phyloP scores from a whole-genome alignment of 2,888 invertebrate genomes.

The Boloria selene region DNA sequence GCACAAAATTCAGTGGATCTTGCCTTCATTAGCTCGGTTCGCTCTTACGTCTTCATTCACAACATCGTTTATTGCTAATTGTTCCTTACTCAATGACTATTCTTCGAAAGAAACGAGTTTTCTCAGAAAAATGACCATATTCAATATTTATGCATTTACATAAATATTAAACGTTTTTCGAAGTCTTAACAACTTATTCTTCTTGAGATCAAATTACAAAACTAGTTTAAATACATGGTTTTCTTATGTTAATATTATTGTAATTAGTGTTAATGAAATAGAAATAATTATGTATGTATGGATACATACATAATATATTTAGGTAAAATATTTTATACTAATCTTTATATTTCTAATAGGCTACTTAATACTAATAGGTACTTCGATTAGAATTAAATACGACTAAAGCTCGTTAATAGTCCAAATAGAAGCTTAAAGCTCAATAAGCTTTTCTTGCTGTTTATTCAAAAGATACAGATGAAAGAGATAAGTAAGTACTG shows the following conservation, averaged over 20 bases:
- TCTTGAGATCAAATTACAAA: slow-evolving; percentile 7
- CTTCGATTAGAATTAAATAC: too few species aligned
- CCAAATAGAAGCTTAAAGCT: too few species aligned
- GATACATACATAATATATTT: neutral
- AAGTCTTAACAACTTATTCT: slow-evolving; percentile 20
- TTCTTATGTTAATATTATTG: neutral
- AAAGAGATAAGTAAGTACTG: too few species aligned
- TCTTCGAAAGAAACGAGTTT: slow-evolving; percentile 14
- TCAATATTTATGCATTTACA: slow-evolving; percentile 19
- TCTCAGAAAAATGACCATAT: slow-evolving; percentile 1
- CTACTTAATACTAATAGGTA: too few species aligned
- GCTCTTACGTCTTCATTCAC: slow-evolving; percentile 53
- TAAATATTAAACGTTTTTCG: slow-evolving; percentile 15
- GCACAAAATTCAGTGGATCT: slow-evolving; percentile 4
- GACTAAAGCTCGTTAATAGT: too few species aligned
- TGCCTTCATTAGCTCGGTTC: neutral
- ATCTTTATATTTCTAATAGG: too few species aligned
- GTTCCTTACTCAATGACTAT: slow-evolving; percentile 43
- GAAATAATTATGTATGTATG: too few species aligned
- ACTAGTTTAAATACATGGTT: slow-evolving; percentile 3
- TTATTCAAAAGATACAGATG: too few species aligned
- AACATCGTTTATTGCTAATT: slow-evolving; percentile 63
- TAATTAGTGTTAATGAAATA: neutral
- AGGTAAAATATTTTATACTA: too few species aligned
- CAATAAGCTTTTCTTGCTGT: too few species aligned